These are phyloP conservation scores for Passer domesticus DNA, from an alignment of 2,113 vertebrate genomes.

Conservation along the genomic window DNA sequence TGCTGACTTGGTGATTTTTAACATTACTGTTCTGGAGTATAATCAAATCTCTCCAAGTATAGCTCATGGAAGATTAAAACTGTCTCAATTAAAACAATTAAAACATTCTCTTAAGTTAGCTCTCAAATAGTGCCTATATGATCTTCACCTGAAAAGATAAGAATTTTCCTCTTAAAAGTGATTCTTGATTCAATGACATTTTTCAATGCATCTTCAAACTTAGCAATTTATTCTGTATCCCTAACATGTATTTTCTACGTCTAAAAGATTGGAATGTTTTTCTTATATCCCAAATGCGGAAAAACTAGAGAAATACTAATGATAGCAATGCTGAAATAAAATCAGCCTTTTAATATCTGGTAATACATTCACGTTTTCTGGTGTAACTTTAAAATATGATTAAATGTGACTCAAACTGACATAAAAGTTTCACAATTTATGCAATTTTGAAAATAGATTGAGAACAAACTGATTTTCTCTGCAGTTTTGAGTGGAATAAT, in stretches of 20 bases:
- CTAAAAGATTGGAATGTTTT: background rate
- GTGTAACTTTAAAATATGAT: background rate
- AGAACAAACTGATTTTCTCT: background rate
- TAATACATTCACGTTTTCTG: background rate
- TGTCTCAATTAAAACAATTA: background rate
- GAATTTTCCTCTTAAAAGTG: background rate
- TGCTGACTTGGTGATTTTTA: conserved; percentile 68
- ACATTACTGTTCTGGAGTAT: conserved; percentile 69
- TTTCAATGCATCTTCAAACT: background rate
- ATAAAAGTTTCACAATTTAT: background rate
- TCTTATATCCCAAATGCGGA: background rate
- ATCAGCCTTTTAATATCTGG: background rate
- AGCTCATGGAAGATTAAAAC: background rate
- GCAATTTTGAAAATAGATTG: background rate
- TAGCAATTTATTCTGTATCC: background rate
- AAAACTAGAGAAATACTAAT: background rate
- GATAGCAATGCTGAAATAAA: background rate
- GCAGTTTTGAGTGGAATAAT: background rate
- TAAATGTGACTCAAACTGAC: background rate
- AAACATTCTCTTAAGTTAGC: background rate
- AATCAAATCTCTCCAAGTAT: conserved; percentile 56
- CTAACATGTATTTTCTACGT: background rate
- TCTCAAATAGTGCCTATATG: background rate
- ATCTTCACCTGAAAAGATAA: background rate
- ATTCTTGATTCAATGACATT: background rate